These are phyloP conservation scores for Oligia strigilis DNA, from an alignment of 2,888 invertebrate genomes.

Conservation along the genomic window DNA sequence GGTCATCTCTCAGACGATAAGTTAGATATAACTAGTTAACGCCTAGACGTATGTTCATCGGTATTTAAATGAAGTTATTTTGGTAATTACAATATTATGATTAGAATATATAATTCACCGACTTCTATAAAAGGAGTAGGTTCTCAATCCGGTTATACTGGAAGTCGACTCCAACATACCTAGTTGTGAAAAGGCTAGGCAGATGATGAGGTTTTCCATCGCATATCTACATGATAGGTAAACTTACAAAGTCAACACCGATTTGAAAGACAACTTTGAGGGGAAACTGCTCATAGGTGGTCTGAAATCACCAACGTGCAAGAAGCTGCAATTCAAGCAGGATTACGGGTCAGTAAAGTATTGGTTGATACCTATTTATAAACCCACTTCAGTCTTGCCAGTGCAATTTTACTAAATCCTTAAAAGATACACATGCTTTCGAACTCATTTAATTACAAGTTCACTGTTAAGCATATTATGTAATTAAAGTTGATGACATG, in stretches of 20 bases:
- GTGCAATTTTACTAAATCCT: neutral
- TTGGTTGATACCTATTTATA: neutral
- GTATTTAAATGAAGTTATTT: slow-evolving; percentile 12
- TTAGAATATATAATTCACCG: neutral
- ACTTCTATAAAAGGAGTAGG: neutral
- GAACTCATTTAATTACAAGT: neutral
- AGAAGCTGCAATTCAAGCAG: neutral
- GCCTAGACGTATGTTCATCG: neutral
- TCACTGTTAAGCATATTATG: neutral
- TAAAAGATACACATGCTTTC: neutral
- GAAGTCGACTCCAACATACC: too few relatives aligned
- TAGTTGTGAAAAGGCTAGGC: too few relatives aligned
- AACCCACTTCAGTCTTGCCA: neutral
- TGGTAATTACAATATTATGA: neutral
- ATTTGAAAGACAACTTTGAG: neutral
- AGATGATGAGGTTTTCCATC: neutral
- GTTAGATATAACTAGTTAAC: slow-evolving; percentile 1
- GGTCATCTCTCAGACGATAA: slow-evolving; percentile 43
- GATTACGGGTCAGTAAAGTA: neutral
- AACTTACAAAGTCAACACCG: neutral
- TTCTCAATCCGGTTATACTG: neutral
- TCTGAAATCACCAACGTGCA: neutral
- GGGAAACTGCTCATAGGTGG: neutral
- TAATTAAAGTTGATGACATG: neutral
- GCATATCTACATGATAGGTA: neutral